Evolutionary conservation across 2,888 invertebrate species (phyloP).

Genomic region (Cerastoderma edule): DNA sequence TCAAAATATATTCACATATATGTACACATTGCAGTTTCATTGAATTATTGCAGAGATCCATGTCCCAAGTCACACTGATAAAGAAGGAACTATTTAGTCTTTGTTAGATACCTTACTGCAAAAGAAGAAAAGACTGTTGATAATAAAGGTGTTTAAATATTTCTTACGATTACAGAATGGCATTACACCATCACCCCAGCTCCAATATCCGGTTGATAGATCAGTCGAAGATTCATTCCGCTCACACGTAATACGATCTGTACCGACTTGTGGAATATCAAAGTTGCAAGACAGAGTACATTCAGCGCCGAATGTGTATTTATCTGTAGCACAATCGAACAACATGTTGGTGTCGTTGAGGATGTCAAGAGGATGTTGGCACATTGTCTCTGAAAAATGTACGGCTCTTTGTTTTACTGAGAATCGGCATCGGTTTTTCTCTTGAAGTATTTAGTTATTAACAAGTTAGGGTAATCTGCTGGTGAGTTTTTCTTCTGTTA

Average conservation of each 20-base stretch:
- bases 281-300: constrained; percentile 21
- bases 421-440: too few relatives aligned
- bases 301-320: constrained; percentile 26
- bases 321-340: constrained; percentile 11
- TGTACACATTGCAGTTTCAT: too few relatives aligned
- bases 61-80: too few relatives aligned
- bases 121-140: too few relatives aligned
- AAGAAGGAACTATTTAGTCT: too few relatives aligned
- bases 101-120: too few relatives aligned
- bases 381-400: constrained; percentile 34
- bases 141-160: background rate
- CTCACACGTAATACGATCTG: constrained; percentile 29
- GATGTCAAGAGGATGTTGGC: constrained; percentile 24
- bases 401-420: too few relatives aligned
- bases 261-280: constrained; percentile 24
- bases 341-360: constrained; percentile 10
- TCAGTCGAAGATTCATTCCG: background rate
- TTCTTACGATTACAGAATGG: constrained; percentile 36
- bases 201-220: constrained; percentile 4
- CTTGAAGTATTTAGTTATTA: too few relatives aligned
- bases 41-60: too few relatives aligned
- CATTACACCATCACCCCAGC: constrained; percentile 23
- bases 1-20: too few relatives aligned
- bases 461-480: too few relatives aligned
- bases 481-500: too few relatives aligned